A percentile compares a stretch with the other conserved stretches of the same genome.
These are phyloP conservation scores for Spheniscus humboldti DNA, from an alignment of 2,797 vertebrate species.

Conservation along the genomic window DNA sequence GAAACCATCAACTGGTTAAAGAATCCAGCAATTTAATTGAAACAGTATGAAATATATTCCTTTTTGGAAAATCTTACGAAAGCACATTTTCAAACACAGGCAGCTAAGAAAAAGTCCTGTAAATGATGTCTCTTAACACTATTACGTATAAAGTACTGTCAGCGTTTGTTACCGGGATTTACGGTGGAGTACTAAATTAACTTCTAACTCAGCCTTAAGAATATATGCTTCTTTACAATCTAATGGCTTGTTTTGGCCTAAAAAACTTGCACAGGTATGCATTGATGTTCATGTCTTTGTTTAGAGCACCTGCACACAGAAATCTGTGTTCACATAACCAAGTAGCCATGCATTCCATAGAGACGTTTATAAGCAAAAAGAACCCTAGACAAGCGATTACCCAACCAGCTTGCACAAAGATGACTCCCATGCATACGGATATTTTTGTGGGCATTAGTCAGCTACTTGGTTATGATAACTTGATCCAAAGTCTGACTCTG, in stretches of 20 bases:
- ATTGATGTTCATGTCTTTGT: background rate
- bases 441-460: conserved; percentile 53
- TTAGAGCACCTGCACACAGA: background rate
- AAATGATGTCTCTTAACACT: background rate
- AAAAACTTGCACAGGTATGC: background rate
- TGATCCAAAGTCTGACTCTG: conserved; percentile 39
- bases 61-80: background rate
- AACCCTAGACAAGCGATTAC: background rate
- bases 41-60: background rate
- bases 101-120: background rate
- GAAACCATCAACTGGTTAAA: background rate
- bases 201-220: background rate
- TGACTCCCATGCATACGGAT: background rate
- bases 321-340: background rate
- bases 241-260: background rate
- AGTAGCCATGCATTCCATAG: background rate
- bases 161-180: background rate
- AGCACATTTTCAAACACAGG: background rate
- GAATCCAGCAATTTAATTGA: background rate
- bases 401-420: background rate
- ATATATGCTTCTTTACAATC: background rate
- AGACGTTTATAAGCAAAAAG: background rate
- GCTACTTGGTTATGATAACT: conserved; percentile 36
- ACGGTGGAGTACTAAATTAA: background rate
- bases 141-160: background rate